These are phyloP conservation scores for Tetrapedia diversipes DNA, from an alignment of 2,888 invertebrate genomes.

Conservation along the genomic window DNA sequence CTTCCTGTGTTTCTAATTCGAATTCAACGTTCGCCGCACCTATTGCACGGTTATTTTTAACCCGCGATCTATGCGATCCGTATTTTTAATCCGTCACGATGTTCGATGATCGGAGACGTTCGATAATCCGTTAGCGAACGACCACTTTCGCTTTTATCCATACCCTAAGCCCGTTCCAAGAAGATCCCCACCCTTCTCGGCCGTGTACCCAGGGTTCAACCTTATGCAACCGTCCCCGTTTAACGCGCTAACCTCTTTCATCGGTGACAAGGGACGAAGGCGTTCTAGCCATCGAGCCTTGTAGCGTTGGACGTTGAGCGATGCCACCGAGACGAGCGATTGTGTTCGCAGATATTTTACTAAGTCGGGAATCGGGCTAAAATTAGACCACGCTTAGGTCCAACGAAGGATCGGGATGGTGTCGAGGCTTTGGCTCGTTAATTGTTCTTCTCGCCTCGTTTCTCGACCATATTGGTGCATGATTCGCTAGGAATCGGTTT, in stretches of 20 bases:
- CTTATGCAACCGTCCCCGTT: slow-evolving; percentile 69
- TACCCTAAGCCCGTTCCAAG: slow-evolving; percentile 33
- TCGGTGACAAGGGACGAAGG: slow-evolving; percentile 72
- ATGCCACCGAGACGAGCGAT: slow-evolving; percentile 80
- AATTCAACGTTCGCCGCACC: no score
- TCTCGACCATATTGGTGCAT: background rate
- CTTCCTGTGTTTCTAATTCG: background rate
- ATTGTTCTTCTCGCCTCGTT: slow-evolving; percentile 28
- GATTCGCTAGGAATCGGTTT: background rate
- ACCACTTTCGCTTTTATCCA: slow-evolving; percentile 13
- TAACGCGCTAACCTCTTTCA: slow-evolving; percentile 59
- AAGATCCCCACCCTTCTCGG: slow-evolving; percentile 7
- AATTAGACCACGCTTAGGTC: slow-evolving; percentile 68
- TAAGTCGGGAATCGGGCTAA: slow-evolving; percentile 74
- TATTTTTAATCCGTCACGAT: no score
- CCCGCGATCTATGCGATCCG: no score
- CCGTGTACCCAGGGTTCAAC: slow-evolving; percentile 49
- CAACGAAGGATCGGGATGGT: slow-evolving; percentile 30
- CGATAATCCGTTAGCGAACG: background rate
- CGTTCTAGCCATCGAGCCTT: slow-evolving; percentile 77
- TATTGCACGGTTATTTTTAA: background rate
- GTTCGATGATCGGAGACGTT: background rate
- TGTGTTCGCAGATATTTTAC: slow-evolving; percentile 79
- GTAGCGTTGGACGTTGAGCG: slow-evolving; percentile 81
- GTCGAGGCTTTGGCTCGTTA: slow-evolving; percentile 52